Conservation (phyloP, 2,113 vertebrate genomes). For the Natator depressus region DNA sequence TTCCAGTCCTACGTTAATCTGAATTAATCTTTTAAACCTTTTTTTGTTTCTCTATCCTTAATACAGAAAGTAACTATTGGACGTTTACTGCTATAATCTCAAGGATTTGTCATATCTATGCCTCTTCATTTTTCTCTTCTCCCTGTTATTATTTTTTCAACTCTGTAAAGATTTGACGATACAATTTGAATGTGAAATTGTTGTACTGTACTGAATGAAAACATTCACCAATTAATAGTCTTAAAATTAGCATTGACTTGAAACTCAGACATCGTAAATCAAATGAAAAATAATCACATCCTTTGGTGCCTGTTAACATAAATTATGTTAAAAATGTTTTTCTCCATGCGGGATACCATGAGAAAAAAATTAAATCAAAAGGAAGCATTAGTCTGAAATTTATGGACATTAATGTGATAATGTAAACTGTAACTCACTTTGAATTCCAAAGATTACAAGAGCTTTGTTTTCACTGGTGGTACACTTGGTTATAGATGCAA, state of each 20-base stretch:
- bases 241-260: constrained; percentile 16
- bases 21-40: background rate
- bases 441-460: background rate
- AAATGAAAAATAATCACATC: background rate
- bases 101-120: background rate
- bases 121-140: background rate
- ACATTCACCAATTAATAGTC: background rate
- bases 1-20: background rate
- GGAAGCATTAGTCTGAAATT: constrained; percentile 7
- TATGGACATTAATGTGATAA: background rate
- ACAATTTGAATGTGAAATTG: background rate
- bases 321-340: background rate
- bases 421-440: background rate
- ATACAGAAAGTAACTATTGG: background rate
- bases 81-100: background rate
- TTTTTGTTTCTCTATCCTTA: background rate
- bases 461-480: background rate
- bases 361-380: constrained; percentile 21
- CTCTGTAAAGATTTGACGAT: background rate
- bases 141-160: background rate
- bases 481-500: background rate
- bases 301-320: background rate
- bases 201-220: background rate
- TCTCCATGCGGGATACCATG: background rate
- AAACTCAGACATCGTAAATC: background rate